These are phyloP conservation scores for Isaurus tuberculatus DNA, from an alignment of 92 coral and sea anemone genomes.

Conservation along the genomic window DNA sequence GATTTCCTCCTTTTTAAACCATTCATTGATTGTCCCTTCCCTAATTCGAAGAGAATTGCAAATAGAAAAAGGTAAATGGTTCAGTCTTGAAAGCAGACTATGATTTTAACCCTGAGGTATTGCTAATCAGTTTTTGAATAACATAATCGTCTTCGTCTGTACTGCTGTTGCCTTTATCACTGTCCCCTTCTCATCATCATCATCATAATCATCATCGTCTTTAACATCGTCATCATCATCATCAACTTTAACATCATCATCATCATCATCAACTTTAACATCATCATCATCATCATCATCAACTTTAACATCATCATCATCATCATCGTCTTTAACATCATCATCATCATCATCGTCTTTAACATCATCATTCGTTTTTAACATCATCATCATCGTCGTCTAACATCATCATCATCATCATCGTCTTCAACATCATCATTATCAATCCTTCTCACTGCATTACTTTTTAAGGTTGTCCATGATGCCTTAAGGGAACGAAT, in stretches of 20 bases:
- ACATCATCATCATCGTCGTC: neutral
- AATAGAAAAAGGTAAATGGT: too few relatives aligned
- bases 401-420: neutral
- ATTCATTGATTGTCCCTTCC: too few relatives aligned
- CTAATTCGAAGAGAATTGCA: too few relatives aligned
- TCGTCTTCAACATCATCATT: neutral
- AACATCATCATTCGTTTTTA: neutral
- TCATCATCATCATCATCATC: neutral
- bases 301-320: neutral
- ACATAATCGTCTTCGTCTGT: too few relatives aligned
- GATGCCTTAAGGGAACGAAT: constrained; percentile 92
- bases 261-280: neutral
- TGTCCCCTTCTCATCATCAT: too few relatives aligned
- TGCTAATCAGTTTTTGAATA: too few relatives aligned
- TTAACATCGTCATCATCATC: neutral
- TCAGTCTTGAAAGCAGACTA: too few relatives aligned
- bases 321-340: neutral
- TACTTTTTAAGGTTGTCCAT: constrained; percentile 82
- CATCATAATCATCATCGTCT: too few relatives aligned
- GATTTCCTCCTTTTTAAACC: too few relatives aligned
- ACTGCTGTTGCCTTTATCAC: too few relatives aligned
- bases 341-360: neutral
- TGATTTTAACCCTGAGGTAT: too few relatives aligned
- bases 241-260: neutral
- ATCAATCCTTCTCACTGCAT: neutral